Percentiles rank a stretch among this genome's conserved stretches.
Conservation (phyloP, 1,140 invertebrate genomes). For the Triops cancriformis region DNA sequence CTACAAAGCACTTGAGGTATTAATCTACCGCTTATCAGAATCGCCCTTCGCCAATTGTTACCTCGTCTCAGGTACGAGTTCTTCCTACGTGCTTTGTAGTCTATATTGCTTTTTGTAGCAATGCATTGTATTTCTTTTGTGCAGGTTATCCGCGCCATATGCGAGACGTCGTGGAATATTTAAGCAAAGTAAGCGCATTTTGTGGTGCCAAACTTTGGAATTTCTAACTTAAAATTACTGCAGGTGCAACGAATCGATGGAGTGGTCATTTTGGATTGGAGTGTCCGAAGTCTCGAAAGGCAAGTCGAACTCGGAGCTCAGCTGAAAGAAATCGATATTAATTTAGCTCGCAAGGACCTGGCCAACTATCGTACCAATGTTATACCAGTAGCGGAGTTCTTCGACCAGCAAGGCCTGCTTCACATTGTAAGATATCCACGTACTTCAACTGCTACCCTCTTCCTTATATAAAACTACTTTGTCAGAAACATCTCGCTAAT, state of each 20-base stretch:
- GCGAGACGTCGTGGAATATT: conserved; percentile 81
- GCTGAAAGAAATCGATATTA: conserved; percentile 74
- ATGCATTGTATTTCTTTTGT: too few species aligned
- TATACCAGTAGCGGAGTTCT: conserved; percentile 79
- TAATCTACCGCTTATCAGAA: conserved; percentile 91
- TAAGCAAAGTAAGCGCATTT: conserved; percentile 60
- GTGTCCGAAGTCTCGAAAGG: conserved; percentile 68
- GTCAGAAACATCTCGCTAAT: too few species aligned
- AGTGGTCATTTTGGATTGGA: conserved; percentile 73
- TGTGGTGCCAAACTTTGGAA: neutral
- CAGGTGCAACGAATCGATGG: conserved; percentile 82
- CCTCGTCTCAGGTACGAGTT: conserved; percentile 49
- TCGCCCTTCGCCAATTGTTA: conserved; percentile 79
- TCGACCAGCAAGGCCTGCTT: conserved; percentile 74
- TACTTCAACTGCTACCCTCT: too few species aligned
- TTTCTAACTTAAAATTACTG: neutral
- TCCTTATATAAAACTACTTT: too few species aligned
- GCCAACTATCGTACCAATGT: conserved; percentile 80
- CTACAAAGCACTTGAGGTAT: conserved; percentile 74
- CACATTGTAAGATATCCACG: conserved; percentile 63
- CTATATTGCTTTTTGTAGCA: too few species aligned
- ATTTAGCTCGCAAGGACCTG: conserved; percentile 74
- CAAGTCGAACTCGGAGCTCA: conserved; percentile 83
- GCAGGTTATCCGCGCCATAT: conserved; percentile 91
- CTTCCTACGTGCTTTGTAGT: too few species aligned